These are phyloP conservation scores for Procavia capensis DNA, from an alignment of 2,113 vertebrate species.

Conservation along the genomic window DNA sequence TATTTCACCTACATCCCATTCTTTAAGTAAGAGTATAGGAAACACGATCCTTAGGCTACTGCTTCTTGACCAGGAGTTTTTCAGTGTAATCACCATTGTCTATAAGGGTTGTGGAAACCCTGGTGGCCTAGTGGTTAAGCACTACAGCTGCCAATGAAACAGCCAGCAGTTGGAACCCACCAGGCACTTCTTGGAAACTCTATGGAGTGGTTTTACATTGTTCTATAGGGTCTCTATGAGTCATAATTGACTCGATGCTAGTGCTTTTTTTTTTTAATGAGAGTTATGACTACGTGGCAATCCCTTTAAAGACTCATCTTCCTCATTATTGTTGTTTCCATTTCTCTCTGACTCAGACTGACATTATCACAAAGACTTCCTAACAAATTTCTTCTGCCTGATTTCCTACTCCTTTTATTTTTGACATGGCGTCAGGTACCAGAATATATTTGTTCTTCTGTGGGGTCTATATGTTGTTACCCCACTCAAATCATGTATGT, in stretches of 20 bases:
- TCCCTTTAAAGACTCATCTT: not conserved
- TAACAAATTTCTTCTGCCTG: not conserved
- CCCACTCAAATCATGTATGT: not conserved
- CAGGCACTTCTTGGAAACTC: no score
- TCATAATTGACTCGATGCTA: no score
- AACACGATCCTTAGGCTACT: not conserved
- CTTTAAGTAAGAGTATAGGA: conserved; percentile 3
- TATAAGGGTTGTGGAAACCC: not conserved
- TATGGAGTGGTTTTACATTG: no score
- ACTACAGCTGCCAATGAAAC: no score
- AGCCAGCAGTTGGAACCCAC: no score
- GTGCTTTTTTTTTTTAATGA: no score
- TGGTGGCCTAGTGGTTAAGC: no score
- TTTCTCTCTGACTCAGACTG: not conserved
- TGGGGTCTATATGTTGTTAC: not conserved
- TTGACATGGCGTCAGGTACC: not conserved
- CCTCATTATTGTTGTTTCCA: conserved; percentile 8
- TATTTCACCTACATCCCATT: not conserved
- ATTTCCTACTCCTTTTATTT: not conserved
- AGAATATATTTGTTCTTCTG: not conserved
- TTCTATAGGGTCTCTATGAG: no score
- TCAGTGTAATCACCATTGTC: not conserved
- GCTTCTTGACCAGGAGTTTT: not conserved
- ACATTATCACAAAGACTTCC: not conserved
- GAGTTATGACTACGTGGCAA: not conserved